Conservation (phyloP, 2,888 invertebrate species). For the Dicyrtoma fusca region DNA sequence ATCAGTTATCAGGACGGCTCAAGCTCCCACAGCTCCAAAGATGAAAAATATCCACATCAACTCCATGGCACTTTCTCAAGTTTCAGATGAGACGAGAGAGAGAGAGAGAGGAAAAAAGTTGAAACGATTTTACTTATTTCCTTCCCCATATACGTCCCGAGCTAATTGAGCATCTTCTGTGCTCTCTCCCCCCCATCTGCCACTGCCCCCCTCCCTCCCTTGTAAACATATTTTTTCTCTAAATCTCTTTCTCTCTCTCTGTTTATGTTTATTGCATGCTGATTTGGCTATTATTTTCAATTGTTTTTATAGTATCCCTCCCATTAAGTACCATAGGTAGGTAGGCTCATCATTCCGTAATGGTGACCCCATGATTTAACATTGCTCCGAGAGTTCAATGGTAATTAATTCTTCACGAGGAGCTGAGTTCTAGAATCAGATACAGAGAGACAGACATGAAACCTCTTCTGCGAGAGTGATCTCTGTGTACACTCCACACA, state of each 20-base stretch:
- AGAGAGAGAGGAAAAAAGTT: slow-evolving; percentile 4
- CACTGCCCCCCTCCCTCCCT: not conserved
- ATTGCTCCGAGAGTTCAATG: slow-evolving; percentile 28
- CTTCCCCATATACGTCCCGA: slow-evolving; percentile 22
- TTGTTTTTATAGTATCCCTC: slow-evolving; percentile 12
- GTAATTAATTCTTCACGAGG: slow-evolving; percentile 42
- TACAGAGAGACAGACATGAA: slow-evolving; percentile 8
- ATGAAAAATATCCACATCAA: slow-evolving; percentile 8
- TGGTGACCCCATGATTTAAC: slow-evolving; percentile 21
- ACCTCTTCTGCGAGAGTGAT: not conserved
- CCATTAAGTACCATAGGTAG: slow-evolving; percentile 6
- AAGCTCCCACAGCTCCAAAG: not conserved
- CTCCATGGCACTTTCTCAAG: slow-evolving; percentile 9
- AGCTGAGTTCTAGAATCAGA: slow-evolving; percentile 38
- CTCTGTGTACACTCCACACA: too few relatives aligned
- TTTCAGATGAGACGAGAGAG: not conserved
- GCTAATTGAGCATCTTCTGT: slow-evolving; percentile 25
- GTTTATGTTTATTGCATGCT: slow-evolving; percentile 15
- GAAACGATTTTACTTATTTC: slow-evolving; percentile 18
- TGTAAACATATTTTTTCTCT: not conserved
- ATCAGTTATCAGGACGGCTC: not conserved
- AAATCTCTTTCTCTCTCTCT: not conserved
- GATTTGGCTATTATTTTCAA: slow-evolving; percentile 8
- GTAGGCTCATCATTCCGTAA: slow-evolving; percentile 13
- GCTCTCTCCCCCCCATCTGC: not conserved